Base-by-base conservation (phyloP, 2,113 vertebrate genomes). In the Toxostoma redivivum region DNA sequence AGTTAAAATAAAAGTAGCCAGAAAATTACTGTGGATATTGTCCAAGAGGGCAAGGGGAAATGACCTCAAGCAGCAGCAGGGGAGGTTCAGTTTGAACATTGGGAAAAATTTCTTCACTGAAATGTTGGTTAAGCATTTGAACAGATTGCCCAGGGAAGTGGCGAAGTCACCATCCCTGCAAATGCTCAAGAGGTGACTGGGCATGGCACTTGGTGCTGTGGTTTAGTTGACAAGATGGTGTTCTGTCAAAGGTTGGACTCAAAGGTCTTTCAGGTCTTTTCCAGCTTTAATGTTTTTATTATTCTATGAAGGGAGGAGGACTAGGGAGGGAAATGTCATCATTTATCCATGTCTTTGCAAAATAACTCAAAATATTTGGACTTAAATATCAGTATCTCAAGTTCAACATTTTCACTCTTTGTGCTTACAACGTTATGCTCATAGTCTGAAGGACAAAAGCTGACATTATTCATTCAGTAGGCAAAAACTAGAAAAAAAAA, bases 1-100 rank as follows among this genome's bases (percentile, higher is more conserved):
- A 5, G 6, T 81, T 89, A 58, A 65, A 70, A 70, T 1, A 38
- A 81, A 78, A 31, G 1, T 13, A 71, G 18, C 8, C 3, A 71
- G 57, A 38, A 69, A 57, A 85, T 3, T 16, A 12, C 11, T 53
- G 22, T 76, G 54, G 25, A 31, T 54, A 30, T 54, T 61, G 7
- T 9, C 20, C n/a, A 35, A 35, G 8, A 40, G 5, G 25, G 47
- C 24, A 82, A 61, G 11, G 23, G 14, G 10, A 42, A 69, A 54
- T 31, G 0, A 54, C 14, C 5, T 47, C 10, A 61, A 76, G 21
- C 12, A 54, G 35, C 21, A 18, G 9, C 3, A 60, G 4, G 3
- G 7, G 14, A 35, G 12, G 10, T 48, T 62, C 31, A 62, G 8
- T 11, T 2, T 23, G 8, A 15, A 54, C 14, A 54, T 42, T 0